Evolutionary conservation across 2,888 invertebrate species (phyloP), one percentile per base, ranked within the genome.

Genomic region (Hypena proboscidalis): DNA sequence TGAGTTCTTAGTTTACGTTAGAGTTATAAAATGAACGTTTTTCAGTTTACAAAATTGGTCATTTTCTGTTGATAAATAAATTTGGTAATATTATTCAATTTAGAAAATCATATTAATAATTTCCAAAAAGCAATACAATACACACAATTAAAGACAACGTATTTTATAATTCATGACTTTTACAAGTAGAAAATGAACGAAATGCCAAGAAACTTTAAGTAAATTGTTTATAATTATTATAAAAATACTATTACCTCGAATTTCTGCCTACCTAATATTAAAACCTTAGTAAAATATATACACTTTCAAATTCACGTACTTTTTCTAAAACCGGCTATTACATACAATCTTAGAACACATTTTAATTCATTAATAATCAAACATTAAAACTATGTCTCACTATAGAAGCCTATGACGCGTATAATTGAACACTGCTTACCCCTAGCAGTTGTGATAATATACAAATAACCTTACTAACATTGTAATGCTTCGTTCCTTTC

Each of bases 391-490:
- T 21, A 21, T 11, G 34, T 37, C 33, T 44, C 32, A 44, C 32
- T 38, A 37, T 33, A 4, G 26, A 40, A 40, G 43, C 37, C 15
- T 31, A 27, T 27, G n/a, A 15, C 15, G 29, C 33, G 34, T 39
- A 41, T 52, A 48, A 37, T 40, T 50, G 47, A 37, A 47, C 37
- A 37, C 50, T 58, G 56, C 61, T 45, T 23, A 52, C 11, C 23
- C 34, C 8, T 1, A 29, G 51, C 55, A 58, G 48, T 34, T 25
- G 20, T 34, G 46, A 43, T 51, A 55, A 37, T 47, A 31, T 15
- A 37, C n/a, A 40, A 54, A 32, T 26, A 38, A 17, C 40, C 21
- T 15, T 29, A 30, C 22, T n/a, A n/a, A n/a, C n/a, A n/a, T n/a
- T n/a, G n/a, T n/a, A n/a, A n/a, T n/a, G n/a, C n/a, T n/a, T n/a